These are phyloP conservation scores for Stegastes partitus DNA, from an alignment of 2,113 vertebrate species.

Conservation along the genomic window DNA sequence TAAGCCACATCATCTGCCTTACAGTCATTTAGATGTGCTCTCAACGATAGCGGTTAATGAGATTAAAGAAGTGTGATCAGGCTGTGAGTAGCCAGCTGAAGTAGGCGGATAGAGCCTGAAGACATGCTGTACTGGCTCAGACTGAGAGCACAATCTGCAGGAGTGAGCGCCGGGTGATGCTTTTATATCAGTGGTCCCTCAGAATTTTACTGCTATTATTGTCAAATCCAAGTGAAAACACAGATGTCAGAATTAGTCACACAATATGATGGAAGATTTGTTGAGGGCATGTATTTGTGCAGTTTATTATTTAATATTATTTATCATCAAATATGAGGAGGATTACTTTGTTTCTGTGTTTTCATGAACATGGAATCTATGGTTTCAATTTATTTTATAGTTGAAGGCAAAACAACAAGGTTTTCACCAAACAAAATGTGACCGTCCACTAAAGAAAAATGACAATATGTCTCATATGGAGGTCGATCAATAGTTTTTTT, in stretches of 20 bases:
- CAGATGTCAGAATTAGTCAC: conserved; percentile 39
- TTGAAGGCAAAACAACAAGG: no score
- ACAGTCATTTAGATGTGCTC: conserved; percentile 69
- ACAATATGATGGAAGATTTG: background rate
- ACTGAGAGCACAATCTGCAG: conserved; percentile 17
- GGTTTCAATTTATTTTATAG: background rate
- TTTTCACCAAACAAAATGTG: background rate
- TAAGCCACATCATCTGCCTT: conserved; percentile 68
- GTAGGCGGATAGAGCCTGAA: conserved; percentile 45
- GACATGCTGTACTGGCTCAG: conserved; percentile 40
- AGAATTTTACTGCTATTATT: conserved; percentile 21
- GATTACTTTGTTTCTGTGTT: conserved; percentile 17
- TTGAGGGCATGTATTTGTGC: conserved; percentile 7
- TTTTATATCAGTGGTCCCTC: conserved; percentile 35
- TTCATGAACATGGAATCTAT: conserved; percentile 5
- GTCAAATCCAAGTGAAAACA: conserved; percentile 22
- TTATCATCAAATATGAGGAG: conserved; percentile 24
- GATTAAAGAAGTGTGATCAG: conserved; percentile 63
- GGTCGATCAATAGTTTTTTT: no score
- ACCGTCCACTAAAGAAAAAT: background rate
- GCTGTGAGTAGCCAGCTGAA: conserved; percentile 53
- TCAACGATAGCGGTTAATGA: conserved; percentile 73
- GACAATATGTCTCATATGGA: no score
- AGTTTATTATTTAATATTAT: conserved; percentile 14
- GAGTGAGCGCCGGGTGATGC: background rate